Evolutionary conservation across 2,113 vertebrate genomes (phyloP).

Genomic region (Zosterops lateralis): DNA sequence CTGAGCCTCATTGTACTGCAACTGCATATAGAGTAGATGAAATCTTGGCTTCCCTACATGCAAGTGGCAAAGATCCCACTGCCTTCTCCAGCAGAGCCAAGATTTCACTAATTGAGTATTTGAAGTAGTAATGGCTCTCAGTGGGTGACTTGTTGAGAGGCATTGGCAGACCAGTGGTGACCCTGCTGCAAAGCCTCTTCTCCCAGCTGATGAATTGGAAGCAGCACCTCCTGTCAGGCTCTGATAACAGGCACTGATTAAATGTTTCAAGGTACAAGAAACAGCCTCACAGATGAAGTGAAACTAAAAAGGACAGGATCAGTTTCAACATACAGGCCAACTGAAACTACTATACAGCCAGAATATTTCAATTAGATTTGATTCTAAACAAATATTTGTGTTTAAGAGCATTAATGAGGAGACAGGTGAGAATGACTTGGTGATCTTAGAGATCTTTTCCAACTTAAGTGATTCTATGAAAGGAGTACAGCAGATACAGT

Average conservation of each 20-base stretch:
- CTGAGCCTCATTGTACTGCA: not conserved
- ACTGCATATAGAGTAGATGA: not conserved
- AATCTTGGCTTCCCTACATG: not conserved
- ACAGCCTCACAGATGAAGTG: not conserved
- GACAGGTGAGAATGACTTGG: not conserved
- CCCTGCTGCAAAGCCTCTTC: not conserved
- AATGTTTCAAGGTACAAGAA: not conserved
- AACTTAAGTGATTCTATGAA: not conserved
- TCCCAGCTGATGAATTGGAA: not conserved
- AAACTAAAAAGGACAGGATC: not conserved
- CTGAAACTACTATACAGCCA: not conserved
- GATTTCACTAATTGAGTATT: not conserved
- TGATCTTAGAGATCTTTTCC: not conserved
- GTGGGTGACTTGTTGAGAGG: not conserved
- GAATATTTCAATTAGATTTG: not conserved
- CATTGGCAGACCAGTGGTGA: not conserved
- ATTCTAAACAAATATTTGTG: not conserved
- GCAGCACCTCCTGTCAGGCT: not conserved
- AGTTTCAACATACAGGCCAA: not conserved
- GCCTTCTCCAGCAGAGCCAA: not conserved
- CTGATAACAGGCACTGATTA: not conserved
- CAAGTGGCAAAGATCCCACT: not conserved
- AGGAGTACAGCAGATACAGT: not conserved
- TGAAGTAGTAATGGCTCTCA: not conserved
- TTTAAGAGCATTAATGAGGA: not conserved